Conservation (phyloP, 2,113 vertebrate species). For the Eira barbara region DNA sequence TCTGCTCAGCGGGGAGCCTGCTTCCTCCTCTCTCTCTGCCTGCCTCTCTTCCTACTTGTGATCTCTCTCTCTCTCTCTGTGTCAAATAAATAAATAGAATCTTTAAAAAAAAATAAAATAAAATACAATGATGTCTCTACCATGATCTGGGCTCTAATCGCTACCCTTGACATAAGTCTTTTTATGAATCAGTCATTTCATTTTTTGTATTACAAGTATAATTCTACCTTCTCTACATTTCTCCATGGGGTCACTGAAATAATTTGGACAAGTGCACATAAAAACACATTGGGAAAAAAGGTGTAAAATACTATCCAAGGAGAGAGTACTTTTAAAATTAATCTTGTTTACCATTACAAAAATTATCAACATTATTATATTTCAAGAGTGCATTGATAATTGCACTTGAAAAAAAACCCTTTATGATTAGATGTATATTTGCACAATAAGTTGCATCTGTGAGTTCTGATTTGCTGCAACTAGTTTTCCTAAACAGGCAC, state of each 20-base stretch:
- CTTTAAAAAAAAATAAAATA: neutral
- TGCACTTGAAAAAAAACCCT: neutral
- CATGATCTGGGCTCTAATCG: neutral
- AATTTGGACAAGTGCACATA: neutral
- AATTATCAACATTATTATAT: neutral
- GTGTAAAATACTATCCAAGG: neutral
- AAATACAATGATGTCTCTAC: neutral
- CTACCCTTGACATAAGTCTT: neutral
- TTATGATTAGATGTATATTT: neutral
- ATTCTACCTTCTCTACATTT: neutral
- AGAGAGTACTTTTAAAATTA: neutral
- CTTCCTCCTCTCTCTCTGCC: no score
- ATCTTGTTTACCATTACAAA: neutral
- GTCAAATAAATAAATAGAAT: no score
- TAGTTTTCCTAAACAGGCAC: conserved; percentile 14
- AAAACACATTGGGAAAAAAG: neutral
- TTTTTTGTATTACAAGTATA: neutral
- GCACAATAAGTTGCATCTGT: neutral
- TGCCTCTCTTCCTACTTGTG: no score
- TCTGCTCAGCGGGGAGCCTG: no score
- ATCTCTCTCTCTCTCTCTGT: no score
- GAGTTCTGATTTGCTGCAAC: neutral
- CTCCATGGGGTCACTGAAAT: neutral
- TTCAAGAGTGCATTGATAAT: neutral
- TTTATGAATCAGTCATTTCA: neutral